Evolutionary conservation across 1,140 invertebrate genomes (phyloP), one percentile per base, ranked within the genome.

Genomic region (Globodera ellingtonae): DNA sequence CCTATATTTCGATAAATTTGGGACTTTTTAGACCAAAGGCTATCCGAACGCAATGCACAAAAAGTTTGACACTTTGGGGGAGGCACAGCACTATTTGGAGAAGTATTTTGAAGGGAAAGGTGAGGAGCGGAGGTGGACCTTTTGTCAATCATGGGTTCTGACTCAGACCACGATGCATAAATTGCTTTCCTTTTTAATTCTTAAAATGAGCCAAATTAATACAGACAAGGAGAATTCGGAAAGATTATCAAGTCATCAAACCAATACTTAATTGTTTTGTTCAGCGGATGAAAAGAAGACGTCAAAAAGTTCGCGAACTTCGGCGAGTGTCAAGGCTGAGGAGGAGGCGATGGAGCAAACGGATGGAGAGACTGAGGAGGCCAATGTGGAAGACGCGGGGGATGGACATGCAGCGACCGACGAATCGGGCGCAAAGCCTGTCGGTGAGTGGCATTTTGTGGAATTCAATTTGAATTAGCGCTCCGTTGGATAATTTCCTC

Each of bases 31-130:
- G 90, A 93, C 94, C 0, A 91, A 93, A 84, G 92, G 93, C 18
- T 95, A 92, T 89, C 87, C 91, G 69, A 92, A 92, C 5, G 92
- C 94, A 1, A 90, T 91, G 67, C 95, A 91, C 86, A 95, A 94
- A 89, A 95, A 95, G 88, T 95, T 95, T 87, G 81, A 90, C 8
- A 90, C 91, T 1, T 82, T 90, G 75, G 82, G 82, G 18, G 92
- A 93, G 86, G 94, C 94, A 6, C 66, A 82, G 50, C 35, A 47
- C 9, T 85, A 80, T 56, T 79, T 82, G 66, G 81, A 85, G 13
- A 84, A 83, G 35, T 83, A 77, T 76, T 78, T 65, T 70, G 73
- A 83, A 5, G 83, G 83, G 59, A 81, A 83, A 81, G 71, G 76
- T 73, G 56, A 56, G 44, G 15, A 48, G 79, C 71, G 15, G 76